phyloP scores from a whole-genome alignment of 1,140 invertebrate species.

The Hypothenemus hampei region DNA sequence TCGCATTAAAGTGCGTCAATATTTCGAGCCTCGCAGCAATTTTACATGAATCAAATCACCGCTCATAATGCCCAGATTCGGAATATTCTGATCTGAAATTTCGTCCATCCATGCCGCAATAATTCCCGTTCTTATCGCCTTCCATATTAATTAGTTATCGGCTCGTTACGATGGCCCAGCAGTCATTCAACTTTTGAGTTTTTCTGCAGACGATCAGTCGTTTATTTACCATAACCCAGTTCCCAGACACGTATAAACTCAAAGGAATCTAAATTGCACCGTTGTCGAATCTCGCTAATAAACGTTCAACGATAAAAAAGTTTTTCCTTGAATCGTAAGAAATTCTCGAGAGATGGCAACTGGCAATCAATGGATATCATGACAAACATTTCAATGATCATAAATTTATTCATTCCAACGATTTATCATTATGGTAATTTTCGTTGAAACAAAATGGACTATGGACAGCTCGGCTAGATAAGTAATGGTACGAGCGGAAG shows the following conservation, averaged over 20 bases:
- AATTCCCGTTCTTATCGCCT: conserved; percentile 3
- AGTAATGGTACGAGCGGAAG: conserved; percentile 18
- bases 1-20: neutral
- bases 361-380: no score
- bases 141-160: conserved; percentile 10
- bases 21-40: neutral
- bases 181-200: conserved; percentile 9
- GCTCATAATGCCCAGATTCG: neutral
- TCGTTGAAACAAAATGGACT: conserved; percentile 16
- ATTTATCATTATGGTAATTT: conserved; percentile 22
- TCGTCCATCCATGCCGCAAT: neutral
- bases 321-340: no score
- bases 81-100: neutral
- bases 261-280: neutral
- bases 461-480: conserved; percentile 18
- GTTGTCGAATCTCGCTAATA: no score
- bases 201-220: neutral
- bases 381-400: no score
- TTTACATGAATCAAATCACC: neutral
- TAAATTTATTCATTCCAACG: conserved; percentile 6
- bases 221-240: conserved; percentile 13
- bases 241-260: conserved; percentile 8
- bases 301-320: no score
- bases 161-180: neutral
- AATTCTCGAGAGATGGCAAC: no score